Evolutionary conservation across 1,140 invertebrate species (phyloP).

Genomic region (Drosophila biarmipes): DNA sequence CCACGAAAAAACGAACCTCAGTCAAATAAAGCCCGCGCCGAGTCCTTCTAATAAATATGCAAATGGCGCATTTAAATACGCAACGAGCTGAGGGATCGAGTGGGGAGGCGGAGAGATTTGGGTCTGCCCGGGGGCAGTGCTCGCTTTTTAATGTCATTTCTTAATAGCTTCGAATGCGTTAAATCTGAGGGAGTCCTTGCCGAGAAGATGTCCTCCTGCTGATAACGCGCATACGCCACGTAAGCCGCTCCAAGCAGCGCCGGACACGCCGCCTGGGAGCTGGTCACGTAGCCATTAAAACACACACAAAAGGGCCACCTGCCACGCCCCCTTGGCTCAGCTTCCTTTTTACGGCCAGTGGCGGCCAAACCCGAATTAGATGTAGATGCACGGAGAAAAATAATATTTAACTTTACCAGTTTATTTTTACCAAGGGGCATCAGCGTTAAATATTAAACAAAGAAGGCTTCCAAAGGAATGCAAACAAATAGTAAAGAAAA

Average conservation of each 20-base stretch:
- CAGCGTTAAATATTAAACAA: too few relatives aligned
- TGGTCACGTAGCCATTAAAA: constrained; percentile 72
- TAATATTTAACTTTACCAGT: too few relatives aligned
- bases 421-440: background rate
- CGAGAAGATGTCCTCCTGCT: constrained; percentile 61
- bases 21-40: constrained; percentile 8
- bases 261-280: constrained; percentile 59
- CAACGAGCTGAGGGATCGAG: constrained; percentile 27
- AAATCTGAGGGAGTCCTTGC: constrained; percentile 48
- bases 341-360: constrained; percentile 61
- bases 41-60: constrained; percentile 81
- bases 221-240: constrained; percentile 77
- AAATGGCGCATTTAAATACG: constrained; percentile 80
- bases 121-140: constrained; percentile 23
- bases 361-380: constrained; percentile 62
- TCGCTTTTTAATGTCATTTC: constrained; percentile 78
- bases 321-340: constrained; percentile 35
- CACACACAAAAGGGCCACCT: constrained; percentile 42
- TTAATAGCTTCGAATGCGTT: constrained; percentile 79
- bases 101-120: background rate
- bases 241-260: constrained; percentile 61
- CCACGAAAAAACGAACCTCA: constrained; percentile 10
- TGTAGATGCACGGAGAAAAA: constrained; percentile 56
- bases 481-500: too few relatives aligned
- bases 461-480: too few relatives aligned